These are phyloP conservation scores for Dynastes grantii DNA, from an alignment of 2,888 invertebrate genomes.

Conservation along the genomic window DNA sequence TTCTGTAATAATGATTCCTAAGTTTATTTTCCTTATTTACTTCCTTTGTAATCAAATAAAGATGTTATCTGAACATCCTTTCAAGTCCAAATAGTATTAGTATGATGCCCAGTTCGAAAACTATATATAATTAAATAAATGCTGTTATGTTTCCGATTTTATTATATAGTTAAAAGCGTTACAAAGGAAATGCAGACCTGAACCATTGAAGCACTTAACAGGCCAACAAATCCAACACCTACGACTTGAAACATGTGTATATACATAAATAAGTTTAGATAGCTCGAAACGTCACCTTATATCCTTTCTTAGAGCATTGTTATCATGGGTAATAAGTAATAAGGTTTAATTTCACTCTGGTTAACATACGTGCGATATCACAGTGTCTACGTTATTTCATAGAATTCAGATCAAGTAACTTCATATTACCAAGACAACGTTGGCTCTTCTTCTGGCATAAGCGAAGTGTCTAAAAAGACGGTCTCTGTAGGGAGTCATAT, in stretches of 20 bases:
- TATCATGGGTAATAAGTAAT: constrained; percentile 47
- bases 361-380: constrained; percentile 26
- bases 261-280: neutral
- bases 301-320: constrained; percentile 14
- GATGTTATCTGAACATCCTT: constrained; percentile 1
- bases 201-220: constrained; percentile 1
- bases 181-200: constrained; percentile 19
- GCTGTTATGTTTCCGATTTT: neutral
- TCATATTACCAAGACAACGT: neutral
- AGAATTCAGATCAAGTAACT: constrained; percentile 40
- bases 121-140: neutral
- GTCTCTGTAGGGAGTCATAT: constrained; percentile 34
- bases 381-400: constrained; percentile 38
- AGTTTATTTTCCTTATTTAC: neutral
- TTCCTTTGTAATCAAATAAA: constrained; percentile 14
- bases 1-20: neutral
- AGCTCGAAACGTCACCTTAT: neutral
- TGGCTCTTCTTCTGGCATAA: neutral
- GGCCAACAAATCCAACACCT: constrained; percentile 35
- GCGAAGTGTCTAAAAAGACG: neutral
- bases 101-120: neutral
- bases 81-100: neutral
- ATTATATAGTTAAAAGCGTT: constrained; percentile 1
- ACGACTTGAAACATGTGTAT: constrained; percentile 11
- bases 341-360: constrained; percentile 44